Evolutionary conservation across 2,888 invertebrate species (phyloP).

Genomic region (Crioceris asparagi): DNA sequence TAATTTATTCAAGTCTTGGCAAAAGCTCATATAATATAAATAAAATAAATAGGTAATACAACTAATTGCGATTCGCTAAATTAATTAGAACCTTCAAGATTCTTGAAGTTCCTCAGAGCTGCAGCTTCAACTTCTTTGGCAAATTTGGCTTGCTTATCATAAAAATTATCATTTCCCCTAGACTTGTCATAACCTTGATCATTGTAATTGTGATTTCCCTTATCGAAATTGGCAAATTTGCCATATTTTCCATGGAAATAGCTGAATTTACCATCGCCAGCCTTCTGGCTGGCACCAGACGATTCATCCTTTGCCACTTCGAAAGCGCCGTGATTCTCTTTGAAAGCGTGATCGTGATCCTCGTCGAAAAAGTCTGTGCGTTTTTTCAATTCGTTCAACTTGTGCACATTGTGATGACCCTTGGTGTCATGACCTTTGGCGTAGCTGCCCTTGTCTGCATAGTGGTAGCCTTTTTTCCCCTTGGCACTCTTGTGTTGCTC

Average conservation of each 20-base stretch:
- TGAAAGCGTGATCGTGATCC: slow-evolving; percentile 63
- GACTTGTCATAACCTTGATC: slow-evolving; percentile 63
- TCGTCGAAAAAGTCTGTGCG: slow-evolving; percentile 73
- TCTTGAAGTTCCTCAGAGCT: no score
- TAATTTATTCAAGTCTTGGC: no score
- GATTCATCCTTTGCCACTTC: slow-evolving; percentile 36
- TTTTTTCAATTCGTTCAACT: slow-evolving; percentile 70
- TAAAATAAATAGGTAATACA: no score
- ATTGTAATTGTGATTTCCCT: slow-evolving; percentile 61
- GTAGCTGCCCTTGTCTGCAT: slow-evolving; percentile 57
- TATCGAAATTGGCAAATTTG: slow-evolving; percentile 61
- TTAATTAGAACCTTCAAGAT: no score
- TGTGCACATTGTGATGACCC: slow-evolving; percentile 70
- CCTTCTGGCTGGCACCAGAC: slow-evolving; percentile 12
- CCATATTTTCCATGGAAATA: slow-evolving; percentile 42
- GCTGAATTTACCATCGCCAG: slow-evolving; percentile 14
- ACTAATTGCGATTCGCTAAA: no score
- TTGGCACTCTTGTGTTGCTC: slow-evolving; percentile 56
- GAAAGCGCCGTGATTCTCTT: slow-evolving; percentile 64
- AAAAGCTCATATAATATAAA: no score
- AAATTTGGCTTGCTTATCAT: slow-evolving; percentile 25
- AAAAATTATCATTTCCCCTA: slow-evolving; percentile 39
- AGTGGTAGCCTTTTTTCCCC: slow-evolving; percentile 44
- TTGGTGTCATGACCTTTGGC: slow-evolving; percentile 73
- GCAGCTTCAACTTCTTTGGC: slow-evolving; percentile 67